Percentiles rank a stretch among this genome's conserved stretches.
These are phyloP conservation scores for Perithous albicinctus DNA, from an alignment of 2,888 invertebrate genomes.

Conservation along the genomic window DNA sequence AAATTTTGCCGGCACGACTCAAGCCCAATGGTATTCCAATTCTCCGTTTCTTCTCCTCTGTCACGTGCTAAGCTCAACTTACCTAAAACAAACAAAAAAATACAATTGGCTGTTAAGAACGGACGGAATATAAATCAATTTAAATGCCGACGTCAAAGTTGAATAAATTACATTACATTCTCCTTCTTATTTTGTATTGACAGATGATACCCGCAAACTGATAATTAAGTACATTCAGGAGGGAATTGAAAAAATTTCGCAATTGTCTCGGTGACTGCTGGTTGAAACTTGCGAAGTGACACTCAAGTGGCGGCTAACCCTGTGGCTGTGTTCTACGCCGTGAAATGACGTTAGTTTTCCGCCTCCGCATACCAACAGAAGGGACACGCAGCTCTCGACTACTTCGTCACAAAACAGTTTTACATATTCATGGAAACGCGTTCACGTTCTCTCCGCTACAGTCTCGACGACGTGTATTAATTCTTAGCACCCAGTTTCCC, in stretches of 20 bases:
- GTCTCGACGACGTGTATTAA: constrained; percentile 73
- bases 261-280: constrained; percentile 19
- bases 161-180: background rate
- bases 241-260: constrained; percentile 33
- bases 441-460: constrained; percentile 52
- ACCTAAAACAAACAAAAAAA: constrained; percentile 76
- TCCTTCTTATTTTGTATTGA: constrained; percentile 13
- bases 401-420: constrained; percentile 76
- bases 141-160: background rate
- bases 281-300: constrained; percentile 49
- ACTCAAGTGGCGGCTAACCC: constrained; percentile 69
- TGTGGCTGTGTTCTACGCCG: constrained; percentile 66
- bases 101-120: constrained; percentile 56
- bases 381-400: constrained; percentile 64
- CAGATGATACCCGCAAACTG: background rate
- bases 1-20: constrained; percentile 60
- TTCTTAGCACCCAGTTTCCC: constrained; percentile 69
- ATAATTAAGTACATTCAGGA: background rate
- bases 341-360: constrained; percentile 73
- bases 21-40: constrained; percentile 37
- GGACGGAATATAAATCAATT: background rate
- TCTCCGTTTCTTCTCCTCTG: constrained; percentile 22
- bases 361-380: constrained; percentile 52
- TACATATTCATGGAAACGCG: constrained; percentile 77
- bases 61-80: constrained; percentile 68